Evolutionary conservation across 1,140 invertebrate genomes (phyloP).

Genomic region (Colletes latitarsis): DNA sequence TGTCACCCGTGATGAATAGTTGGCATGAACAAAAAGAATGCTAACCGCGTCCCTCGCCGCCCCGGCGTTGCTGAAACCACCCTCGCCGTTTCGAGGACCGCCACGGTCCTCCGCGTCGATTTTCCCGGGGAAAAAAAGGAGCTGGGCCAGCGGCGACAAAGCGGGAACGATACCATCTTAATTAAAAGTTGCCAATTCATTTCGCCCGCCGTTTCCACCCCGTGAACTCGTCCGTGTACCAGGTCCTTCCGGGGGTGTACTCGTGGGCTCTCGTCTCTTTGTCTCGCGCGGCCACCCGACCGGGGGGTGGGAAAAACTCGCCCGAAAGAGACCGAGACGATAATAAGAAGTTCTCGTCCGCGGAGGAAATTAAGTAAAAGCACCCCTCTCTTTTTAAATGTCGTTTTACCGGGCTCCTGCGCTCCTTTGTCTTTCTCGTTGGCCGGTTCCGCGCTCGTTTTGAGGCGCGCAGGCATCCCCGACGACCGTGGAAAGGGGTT

Average conservation of each 20-base stretch:
- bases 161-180: conserved; percentile 79
- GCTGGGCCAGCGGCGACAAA: conserved; percentile 53
- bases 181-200: conserved; percentile 83
- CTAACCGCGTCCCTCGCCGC: conserved; percentile 72
- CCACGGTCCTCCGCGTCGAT: conserved; percentile 49
- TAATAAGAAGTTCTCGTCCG: conserved; percentile 76
- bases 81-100: conserved; percentile 33
- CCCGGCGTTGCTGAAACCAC: conserved; percentile 47
- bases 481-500: not conserved
- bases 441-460: not conserved
- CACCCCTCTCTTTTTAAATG: conserved; percentile 45
- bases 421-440: conserved; percentile 13
- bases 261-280: conserved; percentile 68
- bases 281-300: conserved; percentile 63
- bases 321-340: conserved; percentile 72
- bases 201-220: conserved; percentile 69
- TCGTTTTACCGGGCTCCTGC: not conserved
- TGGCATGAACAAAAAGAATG: conserved; percentile 81
- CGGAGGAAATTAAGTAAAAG: conserved; percentile 75
- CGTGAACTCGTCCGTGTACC: conserved; percentile 53
- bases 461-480: not conserved
- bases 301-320: conserved; percentile 52
- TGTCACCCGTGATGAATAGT: conserved; percentile 82
- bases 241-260: not conserved
- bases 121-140: conserved; percentile 54